Evolutionary conservation across 53 echinoderm and acorn worm genomes (phyloP), one percentile per base, ranked within the genome.

Genomic region (Apostichopus leukothele): DNA sequence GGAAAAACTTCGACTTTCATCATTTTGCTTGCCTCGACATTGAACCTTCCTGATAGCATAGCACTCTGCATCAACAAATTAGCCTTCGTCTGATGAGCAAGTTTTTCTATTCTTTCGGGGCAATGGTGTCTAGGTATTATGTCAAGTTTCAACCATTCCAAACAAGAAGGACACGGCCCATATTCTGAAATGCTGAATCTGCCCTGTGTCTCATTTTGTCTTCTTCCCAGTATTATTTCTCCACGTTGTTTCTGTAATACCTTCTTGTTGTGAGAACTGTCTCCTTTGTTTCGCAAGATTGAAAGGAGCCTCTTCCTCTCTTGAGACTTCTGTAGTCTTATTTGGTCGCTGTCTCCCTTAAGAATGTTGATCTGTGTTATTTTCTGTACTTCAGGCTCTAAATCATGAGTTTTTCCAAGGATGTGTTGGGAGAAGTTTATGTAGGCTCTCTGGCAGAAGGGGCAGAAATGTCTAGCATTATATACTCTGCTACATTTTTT

Each of bases 91-190:
- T 75, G 66, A 63, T 86, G 60, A 68, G 79, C 50, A 51, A 53
- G 73, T 39, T 13, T 54, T 18, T 26, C 18, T 18, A 7, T 27
- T 27, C 88, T 83, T 52, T 76, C 90, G 68, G 87, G 73, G 73
- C 89, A 89, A 59, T 92, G 92, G 74, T 92, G 92, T 79, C 92
- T 79, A 6, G 86, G 54, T 26, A 89, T 87, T 39, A 86, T 27
- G 10, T 80, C 73, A 13, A 90, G 51, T 53, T 79, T 86, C 52
- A 90, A 27, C 93, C 93, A 93, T 83, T 93, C 89, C 20, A 84
- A 67, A 53, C 93, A 90, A 73, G 71, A 75, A 67, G 93, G 93
- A 86, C 90, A 93, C 22, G 93, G 90, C 9, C 90, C 89, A 79
- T 93, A 93, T 16, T 89, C 89, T 27, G 87, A 54, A 18, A 52